These are phyloP conservation scores for Danio kyathit DNA, from an alignment of 2,797 vertebrate genomes.

Conservation along the genomic window DNA sequence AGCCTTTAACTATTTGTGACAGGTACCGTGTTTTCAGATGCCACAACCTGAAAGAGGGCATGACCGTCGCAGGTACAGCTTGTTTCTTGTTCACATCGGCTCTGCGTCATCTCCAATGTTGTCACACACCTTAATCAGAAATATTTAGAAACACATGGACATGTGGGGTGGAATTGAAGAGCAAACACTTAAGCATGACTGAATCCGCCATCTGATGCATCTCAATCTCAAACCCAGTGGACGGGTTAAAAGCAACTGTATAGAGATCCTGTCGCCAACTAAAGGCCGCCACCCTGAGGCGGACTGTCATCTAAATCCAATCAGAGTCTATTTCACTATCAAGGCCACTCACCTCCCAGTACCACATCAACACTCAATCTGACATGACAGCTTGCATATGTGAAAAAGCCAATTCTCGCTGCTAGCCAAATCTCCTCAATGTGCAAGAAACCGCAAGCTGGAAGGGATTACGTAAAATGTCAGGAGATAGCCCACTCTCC, in stretches of 20 bases:
- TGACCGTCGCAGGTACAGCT: constrained; percentile 73
- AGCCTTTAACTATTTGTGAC: constrained; percentile 88
- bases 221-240: constrained; percentile 71
- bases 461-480: constrained; percentile 97
- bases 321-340: constrained; percentile 86
- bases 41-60: constrained; percentile 68
- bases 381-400: constrained; percentile 96
- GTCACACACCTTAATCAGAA: constrained; percentile 29
- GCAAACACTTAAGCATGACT: constrained; percentile 6
- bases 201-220: constrained; percentile 16
- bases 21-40: constrained; percentile 83
- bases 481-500: constrained; percentile 84
- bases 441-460: constrained; percentile 90
- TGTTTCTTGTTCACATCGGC: constrained; percentile 60
- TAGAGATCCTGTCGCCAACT: constrained; percentile 70
- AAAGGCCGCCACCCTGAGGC: constrained; percentile 81
- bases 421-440: constrained; percentile 89
- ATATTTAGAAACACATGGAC: constrained; percentile 25
- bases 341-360: constrained; percentile 75
- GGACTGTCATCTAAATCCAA: constrained; percentile 82
- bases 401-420: constrained; percentile 97
- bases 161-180: neutral
- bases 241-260: constrained; percentile 76
- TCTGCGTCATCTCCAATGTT: constrained; percentile 46
- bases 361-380: constrained; percentile 81